phyloP scores from a whole-genome alignment of 2,113 vertebrate genomes.

The Microtus pennsylvanicus region DNA sequence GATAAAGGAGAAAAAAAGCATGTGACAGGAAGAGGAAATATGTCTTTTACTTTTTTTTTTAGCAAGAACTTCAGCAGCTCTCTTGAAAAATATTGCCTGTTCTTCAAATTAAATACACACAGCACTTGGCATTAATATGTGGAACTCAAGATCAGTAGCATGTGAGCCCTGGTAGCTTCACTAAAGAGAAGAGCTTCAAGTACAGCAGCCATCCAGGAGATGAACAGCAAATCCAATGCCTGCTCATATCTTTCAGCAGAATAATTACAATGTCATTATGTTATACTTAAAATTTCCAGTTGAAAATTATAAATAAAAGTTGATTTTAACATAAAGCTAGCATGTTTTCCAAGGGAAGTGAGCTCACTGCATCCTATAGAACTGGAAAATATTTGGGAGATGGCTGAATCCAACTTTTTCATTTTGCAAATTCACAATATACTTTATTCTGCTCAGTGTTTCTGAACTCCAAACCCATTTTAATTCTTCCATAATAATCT shows the following conservation, averaged over 20 bases:
- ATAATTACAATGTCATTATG: constrained; percentile 51
- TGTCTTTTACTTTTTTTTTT: not conserved
- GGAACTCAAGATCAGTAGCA: not conserved
- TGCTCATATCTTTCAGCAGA: constrained; percentile 54
- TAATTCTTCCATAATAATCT: not conserved
- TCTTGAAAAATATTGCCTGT: not conserved
- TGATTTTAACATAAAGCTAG: not conserved
- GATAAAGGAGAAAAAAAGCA: accelerated
- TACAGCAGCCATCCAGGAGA: not conserved
- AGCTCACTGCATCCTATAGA: not conserved
- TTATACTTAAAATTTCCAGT: constrained; percentile 7
- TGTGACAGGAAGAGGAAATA: not conserved
- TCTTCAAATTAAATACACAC: constrained; percentile 33
- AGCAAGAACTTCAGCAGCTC: not conserved
- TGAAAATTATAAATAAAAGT: not conserved
- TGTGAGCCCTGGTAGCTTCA: not conserved
- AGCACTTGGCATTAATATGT: not conserved
- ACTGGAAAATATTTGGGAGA: not conserved
- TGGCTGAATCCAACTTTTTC: not conserved
- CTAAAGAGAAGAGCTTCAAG: not conserved
- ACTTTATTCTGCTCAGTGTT: not conserved
- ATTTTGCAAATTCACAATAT: not conserved
- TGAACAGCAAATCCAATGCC: constrained; percentile 48
- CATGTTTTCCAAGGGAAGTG: not conserved
- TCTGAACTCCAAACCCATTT: not conserved